Conservation (phyloP, 2,113 vertebrate species). For the Oryzias javanicus region DNA sequence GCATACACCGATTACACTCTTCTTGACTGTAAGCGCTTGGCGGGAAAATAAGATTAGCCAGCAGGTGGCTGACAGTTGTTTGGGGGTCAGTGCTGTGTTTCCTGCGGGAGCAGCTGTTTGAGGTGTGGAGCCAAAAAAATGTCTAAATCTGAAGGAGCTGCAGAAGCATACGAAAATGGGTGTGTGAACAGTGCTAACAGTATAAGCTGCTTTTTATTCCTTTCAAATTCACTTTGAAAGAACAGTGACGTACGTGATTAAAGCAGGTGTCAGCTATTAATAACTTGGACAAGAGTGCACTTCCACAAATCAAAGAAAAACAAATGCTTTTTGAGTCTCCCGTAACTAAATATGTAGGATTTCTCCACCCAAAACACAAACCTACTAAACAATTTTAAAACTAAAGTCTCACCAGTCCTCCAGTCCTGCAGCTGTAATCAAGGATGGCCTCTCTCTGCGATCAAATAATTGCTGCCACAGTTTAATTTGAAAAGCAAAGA, state of each 20-base stretch:
- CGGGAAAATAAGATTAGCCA: slow-evolving; percentile 29
- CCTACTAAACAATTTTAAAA: too few species aligned
- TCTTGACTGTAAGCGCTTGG: background rate
- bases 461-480: background rate
- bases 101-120: slow-evolving; percentile 34
- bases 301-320: too few species aligned
- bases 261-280: too few species aligned
- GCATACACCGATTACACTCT: background rate
- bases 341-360: too few species aligned
- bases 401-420: too few species aligned
- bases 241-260: background rate
- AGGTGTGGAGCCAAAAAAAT: slow-evolving; percentile 16
- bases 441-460: background rate
- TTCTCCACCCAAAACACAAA: too few species aligned
- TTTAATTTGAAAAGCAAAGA: background rate
- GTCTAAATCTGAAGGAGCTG: slow-evolving; percentile 14
- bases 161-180: slow-evolving; percentile 13
- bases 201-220: too few species aligned
- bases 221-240: background rate
- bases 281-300: too few species aligned
- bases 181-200: too few species aligned
- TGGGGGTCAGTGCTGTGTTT: slow-evolving; percentile 4
- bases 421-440: too few species aligned
- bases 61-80: slow-evolving; percentile 23
- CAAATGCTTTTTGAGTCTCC: too few species aligned